Evolutionary conservation across 2,113 vertebrate species (phyloP).

Genomic region (Mastomys coucha): DNA sequence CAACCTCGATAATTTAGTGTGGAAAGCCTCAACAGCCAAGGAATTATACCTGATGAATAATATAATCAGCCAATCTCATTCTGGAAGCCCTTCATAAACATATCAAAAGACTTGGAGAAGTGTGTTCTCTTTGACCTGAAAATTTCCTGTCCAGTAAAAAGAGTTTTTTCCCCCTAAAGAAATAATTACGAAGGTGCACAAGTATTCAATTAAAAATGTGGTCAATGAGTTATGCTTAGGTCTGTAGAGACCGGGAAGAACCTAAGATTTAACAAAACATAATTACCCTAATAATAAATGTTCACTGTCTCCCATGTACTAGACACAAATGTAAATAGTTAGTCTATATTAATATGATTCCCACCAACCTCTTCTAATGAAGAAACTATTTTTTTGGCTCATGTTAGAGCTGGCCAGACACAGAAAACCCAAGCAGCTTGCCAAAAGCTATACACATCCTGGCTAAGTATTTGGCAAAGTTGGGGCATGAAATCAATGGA

Average conservation of each 20-base stretch:
- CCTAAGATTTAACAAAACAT: slow-evolving; percentile 19
- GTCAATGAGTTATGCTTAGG: not conserved
- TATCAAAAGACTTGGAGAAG: slow-evolving; percentile 74
- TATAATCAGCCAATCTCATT: slow-evolving; percentile 62
- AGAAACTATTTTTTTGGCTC: not conserved
- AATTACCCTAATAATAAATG: not conserved
- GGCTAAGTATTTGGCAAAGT: not conserved
- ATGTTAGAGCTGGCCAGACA: not conserved
- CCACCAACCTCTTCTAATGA: not conserved
- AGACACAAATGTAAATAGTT: not conserved
- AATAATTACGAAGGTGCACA: slow-evolving; percentile 50
- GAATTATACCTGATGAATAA: slow-evolving; percentile 75
- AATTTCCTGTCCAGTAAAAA: slow-evolving; percentile 71
- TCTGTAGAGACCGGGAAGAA: not conserved
- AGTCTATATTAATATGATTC: not conserved
- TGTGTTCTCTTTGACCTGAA: slow-evolving; percentile 67
- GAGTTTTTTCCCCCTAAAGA: slow-evolving; percentile 44
- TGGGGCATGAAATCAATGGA: not conserved
- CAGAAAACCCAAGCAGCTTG: not conserved
- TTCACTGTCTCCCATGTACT: not conserved
- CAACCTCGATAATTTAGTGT: slow-evolving; percentile 58
- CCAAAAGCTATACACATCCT: not conserved
- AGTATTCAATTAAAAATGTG: slow-evolving; percentile 22
- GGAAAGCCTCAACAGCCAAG: slow-evolving; percentile 9
- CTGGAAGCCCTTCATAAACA: slow-evolving; percentile 70